Conservation (phyloP, 2,113 vertebrate species). For the Chunga burmeisteri region DNA sequence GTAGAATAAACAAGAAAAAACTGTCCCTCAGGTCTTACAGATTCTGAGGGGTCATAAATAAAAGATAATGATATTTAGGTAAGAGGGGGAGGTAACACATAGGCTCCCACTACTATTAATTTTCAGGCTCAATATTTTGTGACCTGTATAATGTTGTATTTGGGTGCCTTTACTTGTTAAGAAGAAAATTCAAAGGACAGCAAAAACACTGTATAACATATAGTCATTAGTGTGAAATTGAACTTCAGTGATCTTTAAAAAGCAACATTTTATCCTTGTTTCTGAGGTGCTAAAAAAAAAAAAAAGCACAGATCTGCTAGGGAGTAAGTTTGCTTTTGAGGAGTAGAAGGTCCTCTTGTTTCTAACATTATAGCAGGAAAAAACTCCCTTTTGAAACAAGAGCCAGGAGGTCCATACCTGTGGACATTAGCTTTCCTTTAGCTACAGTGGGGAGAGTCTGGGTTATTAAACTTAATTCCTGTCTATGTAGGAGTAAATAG, state of each 20-base stretch:
- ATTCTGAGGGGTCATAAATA: conserved; percentile 47
- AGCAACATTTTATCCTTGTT: neutral
- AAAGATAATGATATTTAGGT: conserved; percentile 57
- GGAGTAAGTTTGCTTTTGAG: neutral
- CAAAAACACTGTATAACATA: neutral
- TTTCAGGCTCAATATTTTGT: neutral
- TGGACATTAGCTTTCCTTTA: neutral
- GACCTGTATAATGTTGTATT: neutral
- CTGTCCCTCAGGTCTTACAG: neutral
- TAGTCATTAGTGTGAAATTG: neutral
- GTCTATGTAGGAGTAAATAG: neutral
- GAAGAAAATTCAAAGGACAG: neutral
- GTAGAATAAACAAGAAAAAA: conserved; percentile 37
- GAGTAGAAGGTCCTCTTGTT: neutral
- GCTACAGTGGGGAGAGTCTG: neutral
- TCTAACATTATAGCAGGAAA: neutral
- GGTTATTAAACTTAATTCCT: neutral
- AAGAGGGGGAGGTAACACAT: neutral
- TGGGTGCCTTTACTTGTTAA: neutral
- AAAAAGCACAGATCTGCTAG: neutral
- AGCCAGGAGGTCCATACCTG: neutral
- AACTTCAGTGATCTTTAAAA: neutral
- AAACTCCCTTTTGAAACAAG: neutral
- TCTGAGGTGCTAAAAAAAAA: neutral
- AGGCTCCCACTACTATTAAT: neutral